phyloP scores from a whole-genome alignment of 2,113 vertebrate species.

The Malaclemys terrapin region DNA sequence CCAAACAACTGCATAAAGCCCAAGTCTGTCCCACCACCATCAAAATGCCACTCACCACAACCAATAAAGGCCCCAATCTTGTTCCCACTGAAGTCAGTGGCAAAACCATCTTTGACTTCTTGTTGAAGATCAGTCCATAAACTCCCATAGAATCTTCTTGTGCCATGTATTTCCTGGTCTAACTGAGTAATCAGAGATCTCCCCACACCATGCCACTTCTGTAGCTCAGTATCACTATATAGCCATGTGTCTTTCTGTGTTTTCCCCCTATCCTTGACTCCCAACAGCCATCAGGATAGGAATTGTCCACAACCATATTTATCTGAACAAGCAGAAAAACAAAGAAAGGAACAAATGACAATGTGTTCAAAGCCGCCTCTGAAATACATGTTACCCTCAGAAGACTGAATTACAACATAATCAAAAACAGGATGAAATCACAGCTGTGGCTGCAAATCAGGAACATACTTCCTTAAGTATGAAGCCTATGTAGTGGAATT shows the following conservation, averaged over 20 bases:
- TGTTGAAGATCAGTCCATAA: not conserved
- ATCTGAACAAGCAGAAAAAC: not conserved
- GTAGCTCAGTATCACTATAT: not conserved
- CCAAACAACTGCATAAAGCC: not conserved
- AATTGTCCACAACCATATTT: not conserved
- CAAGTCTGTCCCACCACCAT: not conserved
- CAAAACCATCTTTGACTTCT: not conserved
- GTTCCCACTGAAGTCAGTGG: not conserved
- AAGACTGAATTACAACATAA: not conserved
- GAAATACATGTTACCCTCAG: rapidly evolving
- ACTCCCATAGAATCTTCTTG: not conserved
- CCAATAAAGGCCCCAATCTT: not conserved
- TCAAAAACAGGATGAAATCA: conserved; percentile 21
- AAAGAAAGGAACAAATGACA: not conserved
- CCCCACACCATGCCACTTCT: not conserved
- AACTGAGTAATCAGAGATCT: not conserved
- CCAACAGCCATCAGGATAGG: not conserved
- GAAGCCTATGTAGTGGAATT: not conserved
- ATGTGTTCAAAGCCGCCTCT: not conserved
- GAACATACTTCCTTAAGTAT: not conserved
- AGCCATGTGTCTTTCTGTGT: not conserved
- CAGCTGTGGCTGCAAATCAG: conserved; percentile 29
- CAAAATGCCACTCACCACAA: not conserved
- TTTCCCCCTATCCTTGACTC: not conserved
- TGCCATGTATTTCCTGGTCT: not conserved